Percentiles rank a stretch among this genome's conserved stretches.
Conservation (phyloP, 2,797 vertebrate species). For the Scomberomorus guttatus region DNA sequence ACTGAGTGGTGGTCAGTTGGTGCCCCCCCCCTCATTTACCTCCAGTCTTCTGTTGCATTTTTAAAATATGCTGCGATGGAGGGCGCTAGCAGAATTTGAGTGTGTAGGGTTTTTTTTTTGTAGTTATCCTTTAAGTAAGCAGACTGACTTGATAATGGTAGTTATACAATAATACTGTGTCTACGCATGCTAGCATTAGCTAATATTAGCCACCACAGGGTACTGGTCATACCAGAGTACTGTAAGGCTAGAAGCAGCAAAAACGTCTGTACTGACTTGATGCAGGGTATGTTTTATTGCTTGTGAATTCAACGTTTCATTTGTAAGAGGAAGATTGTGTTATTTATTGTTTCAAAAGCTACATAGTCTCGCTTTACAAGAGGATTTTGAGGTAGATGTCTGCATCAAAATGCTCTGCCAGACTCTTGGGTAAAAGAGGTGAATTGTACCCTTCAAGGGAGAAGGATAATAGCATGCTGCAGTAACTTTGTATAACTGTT, state of each 20-base stretch:
- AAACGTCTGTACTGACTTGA: neutral
- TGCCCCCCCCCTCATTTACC: no score
- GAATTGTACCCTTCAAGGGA: slow-evolving; percentile 31
- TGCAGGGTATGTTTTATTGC: no score
- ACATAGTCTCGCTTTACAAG: neutral
- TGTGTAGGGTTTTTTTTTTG: no score
- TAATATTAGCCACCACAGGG: no score
- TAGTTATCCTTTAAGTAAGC: neutral
- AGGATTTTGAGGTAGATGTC: neutral
- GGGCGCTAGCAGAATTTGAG: no score
- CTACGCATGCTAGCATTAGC: neutral
- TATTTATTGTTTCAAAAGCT: neutral
- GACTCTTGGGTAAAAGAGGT: slow-evolving; percentile 18
- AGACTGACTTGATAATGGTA: neutral
- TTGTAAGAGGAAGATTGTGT: no score
- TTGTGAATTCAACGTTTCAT: no score
- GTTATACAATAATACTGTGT: neutral
- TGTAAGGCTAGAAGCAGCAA: neutral
- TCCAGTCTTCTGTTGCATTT: no score
- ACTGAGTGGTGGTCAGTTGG: no score
- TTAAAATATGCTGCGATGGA: no score
- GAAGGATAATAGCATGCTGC: slow-evolving; percentile 52
- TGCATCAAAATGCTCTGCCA: slow-evolving; percentile 21
- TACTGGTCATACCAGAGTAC: no score
- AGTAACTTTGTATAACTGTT: slow-evolving; percentile 58